Base-by-base conservation (phyloP, 2,888 invertebrate species). In the Dryobotodes eremita region DNA sequence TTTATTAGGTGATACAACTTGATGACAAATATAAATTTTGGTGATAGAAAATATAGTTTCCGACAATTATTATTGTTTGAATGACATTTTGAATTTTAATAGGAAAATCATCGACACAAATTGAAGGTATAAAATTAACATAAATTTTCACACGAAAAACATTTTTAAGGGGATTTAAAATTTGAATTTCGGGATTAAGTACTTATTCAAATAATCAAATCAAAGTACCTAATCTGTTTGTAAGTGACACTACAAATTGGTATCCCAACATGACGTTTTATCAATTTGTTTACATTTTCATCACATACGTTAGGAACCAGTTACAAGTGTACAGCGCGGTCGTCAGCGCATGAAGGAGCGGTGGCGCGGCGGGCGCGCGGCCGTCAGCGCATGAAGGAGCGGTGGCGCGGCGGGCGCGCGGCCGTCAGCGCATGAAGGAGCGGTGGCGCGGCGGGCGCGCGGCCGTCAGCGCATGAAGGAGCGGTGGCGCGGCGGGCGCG, bases 331-430 rank as follows among this genome's bases (percentile, higher is more conserved):
- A 3, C 31, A 1, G 31, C 31, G 31, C 26, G 59, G 20, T 2
- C 26, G 59, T 86, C 90, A 96, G 4, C 96, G 93, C 95, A 96
- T 92, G 92, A 96, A 96, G 82, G 93, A 84, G 83, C 96, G 95
- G 48, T 94, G 96, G 0, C 96, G 82, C n/a, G 95, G 95, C 0
- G 95, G 96, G 66, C 96, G 95, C 87, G 89, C n/a, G n/a, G n/a
- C n/a, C n/a, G n/a, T n/a, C n/a, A n/a, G n/a, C n/a, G n/a, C n/a
- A n/a, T n/a, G n/a, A n/a, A n/a, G n/a, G n/a, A n/a, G n/a, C n/a
- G n/a, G n/a, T n/a, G n/a, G n/a, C n/a, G n/a, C n/a, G n/a, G n/a
- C n/a, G n/a, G n/a, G n/a, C n/a, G n/a, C n/a, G n/a, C n/a, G n/a
- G n/a, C n/a, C n/a, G n/a, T n/a, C n/a, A n/a, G n/a, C n/a, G n/a